A percentile compares a stretch with the other conserved stretches of the same genome.
phyloP scores from a whole-genome alignment of 2,888 invertebrate genomes.

The Himalopsyche kuldschensis region DNA sequence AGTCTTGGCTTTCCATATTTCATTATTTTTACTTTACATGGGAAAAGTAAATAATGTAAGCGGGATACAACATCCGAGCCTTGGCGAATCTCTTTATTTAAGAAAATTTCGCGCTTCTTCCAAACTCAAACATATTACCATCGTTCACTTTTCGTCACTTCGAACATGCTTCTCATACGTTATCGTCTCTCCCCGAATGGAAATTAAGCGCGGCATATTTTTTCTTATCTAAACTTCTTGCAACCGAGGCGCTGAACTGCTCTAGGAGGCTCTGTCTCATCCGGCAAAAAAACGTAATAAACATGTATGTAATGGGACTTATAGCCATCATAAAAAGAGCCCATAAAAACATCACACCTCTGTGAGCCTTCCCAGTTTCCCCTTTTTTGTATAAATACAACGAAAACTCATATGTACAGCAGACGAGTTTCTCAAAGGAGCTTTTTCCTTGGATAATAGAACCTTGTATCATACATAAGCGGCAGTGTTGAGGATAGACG shows the following conservation, averaged over 20 bases:
- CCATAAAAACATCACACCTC: constrained; percentile 40
- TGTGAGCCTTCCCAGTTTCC: constrained; percentile 19
- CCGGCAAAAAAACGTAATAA: constrained; percentile 37
- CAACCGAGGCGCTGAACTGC: neutral
- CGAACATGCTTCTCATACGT: neutral
- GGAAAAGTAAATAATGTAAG: too few species aligned
- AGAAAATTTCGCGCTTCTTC: neutral
- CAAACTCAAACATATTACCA: neutral
- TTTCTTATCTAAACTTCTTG: constrained; percentile 29
- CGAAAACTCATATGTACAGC: constrained; percentile 7
- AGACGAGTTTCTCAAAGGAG: constrained; percentile 26
- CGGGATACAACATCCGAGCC: too few species aligned
- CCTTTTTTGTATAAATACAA: constrained; percentile 17
- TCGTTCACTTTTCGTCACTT: neutral
- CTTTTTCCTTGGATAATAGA: constrained; percentile 27
- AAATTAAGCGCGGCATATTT: constrained; percentile 38
- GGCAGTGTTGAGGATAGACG: constrained; percentile 5
- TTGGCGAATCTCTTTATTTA: neutral
- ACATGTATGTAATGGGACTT: constrained; percentile 40
- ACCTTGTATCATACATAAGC: constrained; percentile 10
- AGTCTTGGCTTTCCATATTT: too few species aligned
- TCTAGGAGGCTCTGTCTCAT: constrained; percentile 17
- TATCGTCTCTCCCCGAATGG: constrained; percentile 22
- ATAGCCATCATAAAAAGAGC: constrained; percentile 37
- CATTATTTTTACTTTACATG: too few species aligned